These are phyloP conservation scores for Cryptocephalus primarius DNA, from an alignment of 2,888 invertebrate genomes.

Conservation along the genomic window DNA sequence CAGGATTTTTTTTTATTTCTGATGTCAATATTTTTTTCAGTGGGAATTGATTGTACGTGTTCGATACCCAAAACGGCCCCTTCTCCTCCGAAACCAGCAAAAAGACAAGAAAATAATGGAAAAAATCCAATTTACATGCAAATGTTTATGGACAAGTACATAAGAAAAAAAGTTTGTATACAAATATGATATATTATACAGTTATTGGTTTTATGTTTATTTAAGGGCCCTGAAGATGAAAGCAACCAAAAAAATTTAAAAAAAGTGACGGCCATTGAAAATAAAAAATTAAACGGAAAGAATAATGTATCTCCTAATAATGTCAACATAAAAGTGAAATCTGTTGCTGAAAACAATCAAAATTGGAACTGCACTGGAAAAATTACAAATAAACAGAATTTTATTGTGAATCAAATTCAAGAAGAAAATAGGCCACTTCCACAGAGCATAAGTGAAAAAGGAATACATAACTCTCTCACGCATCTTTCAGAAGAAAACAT, in stretches of 20 bases:
- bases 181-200: conserved; percentile 5
- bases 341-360: too few relatives aligned
- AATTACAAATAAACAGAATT: too few relatives aligned
- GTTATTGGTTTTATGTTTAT: neutral
- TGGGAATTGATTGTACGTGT: conserved; percentile 39
- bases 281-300: too few relatives aligned
- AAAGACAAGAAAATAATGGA: conserved; percentile 2
- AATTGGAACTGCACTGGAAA: too few relatives aligned
- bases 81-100: conserved; percentile 2
- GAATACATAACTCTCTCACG: too few relatives aligned
- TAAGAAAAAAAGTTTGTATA: conserved; percentile 10
- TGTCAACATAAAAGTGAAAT: too few relatives aligned
- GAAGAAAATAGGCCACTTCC: too few relatives aligned
- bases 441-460: too few relatives aligned
- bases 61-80: conserved; percentile 5
- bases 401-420: too few relatives aligned
- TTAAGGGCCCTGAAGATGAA: neutral
- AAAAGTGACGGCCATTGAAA: neutral
- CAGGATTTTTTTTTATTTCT: neutral
- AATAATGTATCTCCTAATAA: too few relatives aligned
- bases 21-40: conserved; percentile 31
- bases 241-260: neutral
- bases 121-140: conserved; percentile 16
- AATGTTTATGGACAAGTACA: conserved; percentile 21
- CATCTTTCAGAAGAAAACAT: too few relatives aligned